A percentile compares a stretch with the other conserved stretches of the same genome.
Evolutionary conservation across 2,113 vertebrate genomes (phyloP).

Genomic region (Mesembrinibis cayennensis): DNA sequence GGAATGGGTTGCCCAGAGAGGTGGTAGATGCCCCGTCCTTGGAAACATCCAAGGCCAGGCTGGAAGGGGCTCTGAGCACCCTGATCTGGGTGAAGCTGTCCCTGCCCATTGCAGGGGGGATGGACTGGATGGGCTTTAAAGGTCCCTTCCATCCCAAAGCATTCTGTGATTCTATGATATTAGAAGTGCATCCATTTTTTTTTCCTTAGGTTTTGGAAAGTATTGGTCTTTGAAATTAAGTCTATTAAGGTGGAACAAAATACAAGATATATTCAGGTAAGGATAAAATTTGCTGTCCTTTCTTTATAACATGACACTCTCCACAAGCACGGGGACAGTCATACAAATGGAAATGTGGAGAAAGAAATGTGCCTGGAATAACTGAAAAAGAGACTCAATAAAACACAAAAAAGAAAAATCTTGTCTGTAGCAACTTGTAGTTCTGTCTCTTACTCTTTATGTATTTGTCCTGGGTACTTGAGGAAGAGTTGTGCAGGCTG

Average conservation of each 20-base stretch:
- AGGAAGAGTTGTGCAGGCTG: neutral
- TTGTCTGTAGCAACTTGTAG: neutral
- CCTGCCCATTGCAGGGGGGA: no score
- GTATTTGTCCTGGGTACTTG: neutral
- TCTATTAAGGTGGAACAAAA: neutral
- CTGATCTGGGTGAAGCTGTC: no score
- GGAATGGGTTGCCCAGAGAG: no score
- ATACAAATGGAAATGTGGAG: neutral
- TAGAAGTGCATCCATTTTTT: neutral
- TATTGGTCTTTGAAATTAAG: neutral
- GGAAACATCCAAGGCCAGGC: no score
- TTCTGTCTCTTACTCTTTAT: neutral
- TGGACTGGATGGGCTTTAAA: no score
- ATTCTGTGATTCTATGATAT: neutral
- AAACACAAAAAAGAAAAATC: neutral
- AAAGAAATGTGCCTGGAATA: neutral
- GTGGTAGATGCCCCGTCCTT: no score
- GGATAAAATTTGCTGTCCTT: neutral
- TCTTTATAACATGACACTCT: rapidly evolving
- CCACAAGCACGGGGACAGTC: neutral
- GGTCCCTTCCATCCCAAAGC: no score
- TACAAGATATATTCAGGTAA: neutral
- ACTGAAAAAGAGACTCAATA: neutral
- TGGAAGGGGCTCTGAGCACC: no score
- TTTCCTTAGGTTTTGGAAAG: neutral